A percentile compares a stretch with the other conserved stretches of the same genome.
Evolutionary conservation across 2,113 vertebrate genomes (phyloP).

Genomic region (Microcebus lehilahytsara): DNA sequence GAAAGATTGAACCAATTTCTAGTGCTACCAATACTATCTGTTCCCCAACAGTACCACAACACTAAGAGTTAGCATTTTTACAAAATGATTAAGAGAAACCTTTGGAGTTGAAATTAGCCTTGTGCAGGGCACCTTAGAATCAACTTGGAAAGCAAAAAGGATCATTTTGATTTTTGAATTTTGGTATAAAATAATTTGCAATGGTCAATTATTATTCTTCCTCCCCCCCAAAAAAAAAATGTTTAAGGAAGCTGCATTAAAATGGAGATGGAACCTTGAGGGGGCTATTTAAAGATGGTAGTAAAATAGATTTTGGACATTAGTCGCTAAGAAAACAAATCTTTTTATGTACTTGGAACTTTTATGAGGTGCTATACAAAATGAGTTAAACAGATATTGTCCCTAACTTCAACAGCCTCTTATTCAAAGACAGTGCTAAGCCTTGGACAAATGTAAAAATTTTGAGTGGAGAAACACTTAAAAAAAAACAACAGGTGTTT

Average conservation of each 20-base stretch:
- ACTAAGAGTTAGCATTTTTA: conserved; percentile 8
- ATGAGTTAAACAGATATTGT: conserved; percentile 8
- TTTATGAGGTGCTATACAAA: conserved; percentile 32
- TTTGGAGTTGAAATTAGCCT: conserved; percentile 33
- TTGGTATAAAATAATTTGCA: conserved; percentile 17
- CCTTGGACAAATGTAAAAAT: conserved; percentile 27
- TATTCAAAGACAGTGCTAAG: conserved; percentile 14
- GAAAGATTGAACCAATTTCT: conserved; percentile 69
- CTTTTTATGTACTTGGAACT: not conserved
- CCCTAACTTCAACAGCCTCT: not conserved
- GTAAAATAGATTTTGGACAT: not conserved
- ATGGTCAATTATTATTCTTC: not conserved
- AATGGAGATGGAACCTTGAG: not conserved
- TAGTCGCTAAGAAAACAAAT: not conserved
- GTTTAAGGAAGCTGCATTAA: conserved; percentile 5
- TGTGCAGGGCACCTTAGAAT: not conserved
- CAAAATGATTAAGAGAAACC: conserved; percentile 26
- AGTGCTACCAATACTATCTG: not conserved
- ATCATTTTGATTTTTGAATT: not conserved
- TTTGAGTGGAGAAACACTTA: conserved; percentile 37
- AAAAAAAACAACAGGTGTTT: conserved; percentile 6
- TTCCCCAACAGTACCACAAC: not conserved
- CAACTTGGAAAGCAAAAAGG: not conserved
- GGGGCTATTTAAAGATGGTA: not conserved
- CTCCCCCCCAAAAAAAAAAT: no score